A percentile compares a stretch with the other conserved stretches of the same genome.
Conservation (phyloP, 2,113 vertebrate genomes). For the Lamprologus speciosus region DNA sequence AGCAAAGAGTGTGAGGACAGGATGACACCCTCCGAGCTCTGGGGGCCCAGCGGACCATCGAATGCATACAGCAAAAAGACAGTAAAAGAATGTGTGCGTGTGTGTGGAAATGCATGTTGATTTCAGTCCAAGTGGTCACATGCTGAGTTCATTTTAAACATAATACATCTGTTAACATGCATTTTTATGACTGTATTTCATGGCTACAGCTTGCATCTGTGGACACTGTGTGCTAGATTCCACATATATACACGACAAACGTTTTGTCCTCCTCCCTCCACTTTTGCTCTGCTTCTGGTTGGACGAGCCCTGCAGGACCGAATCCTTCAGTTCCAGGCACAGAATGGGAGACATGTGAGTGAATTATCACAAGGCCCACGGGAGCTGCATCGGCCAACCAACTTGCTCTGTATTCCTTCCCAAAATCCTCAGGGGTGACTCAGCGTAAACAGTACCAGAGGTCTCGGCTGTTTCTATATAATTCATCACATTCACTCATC, state of each 20-base stretch:
- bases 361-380: conserved; percentile 45
- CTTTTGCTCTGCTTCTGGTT: neutral
- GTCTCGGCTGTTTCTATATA: neutral
- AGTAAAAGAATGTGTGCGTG: neutral
- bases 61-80: neutral
- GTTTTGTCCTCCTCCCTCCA: neutral
- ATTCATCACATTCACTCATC: neutral
- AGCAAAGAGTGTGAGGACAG: neutral
- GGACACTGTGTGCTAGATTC: neutral
- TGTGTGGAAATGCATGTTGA: conserved; percentile 13
- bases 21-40: conserved; percentile 29
- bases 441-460: conserved; percentile 17
- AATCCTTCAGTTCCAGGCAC: conserved; percentile 4
- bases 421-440: conserved; percentile 38
- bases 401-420: neutral
- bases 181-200: neutral
- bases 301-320: neutral
- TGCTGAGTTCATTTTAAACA: conserved; percentile 1
- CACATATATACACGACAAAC: neutral
- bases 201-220: neutral
- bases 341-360: conserved; percentile 58
- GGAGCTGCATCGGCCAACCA: neutral
- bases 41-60: conserved; percentile 40
- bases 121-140: conserved; percentile 32
- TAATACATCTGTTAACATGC: conserved; percentile 2